Percentiles rank a stretch among this genome's conserved stretches.
These are phyloP conservation scores for Albula glossodonta DNA, from an alignment of 2,113 vertebrate species.

Conservation along the genomic window DNA sequence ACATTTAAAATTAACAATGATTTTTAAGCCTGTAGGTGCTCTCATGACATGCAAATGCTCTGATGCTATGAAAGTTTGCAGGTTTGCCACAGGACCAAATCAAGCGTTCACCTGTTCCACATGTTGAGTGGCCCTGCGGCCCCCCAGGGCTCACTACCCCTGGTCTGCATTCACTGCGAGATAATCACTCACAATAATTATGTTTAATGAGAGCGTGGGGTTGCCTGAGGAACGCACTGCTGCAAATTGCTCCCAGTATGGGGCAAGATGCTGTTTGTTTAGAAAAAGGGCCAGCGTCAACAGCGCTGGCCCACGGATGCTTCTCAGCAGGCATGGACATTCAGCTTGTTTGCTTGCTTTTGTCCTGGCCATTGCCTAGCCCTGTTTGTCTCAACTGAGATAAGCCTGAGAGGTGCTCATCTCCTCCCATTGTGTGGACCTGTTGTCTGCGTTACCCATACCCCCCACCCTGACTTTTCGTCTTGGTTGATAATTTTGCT, in stretches of 20 bases:
- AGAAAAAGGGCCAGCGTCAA: not conserved
- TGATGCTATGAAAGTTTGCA: too few relatives aligned
- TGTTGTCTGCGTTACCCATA: not conserved
- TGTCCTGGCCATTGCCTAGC: conserved; percentile 4
- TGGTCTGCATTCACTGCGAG: conserved; percentile 17
- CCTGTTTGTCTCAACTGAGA: conserved; percentile 15
- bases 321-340: not conserved
- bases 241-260: conserved; percentile 27
- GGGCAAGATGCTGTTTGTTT: conserved; percentile 3
- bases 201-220: conserved; percentile 15
- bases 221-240: not conserved
- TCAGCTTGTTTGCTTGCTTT: conserved; percentile 7
- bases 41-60: too few relatives aligned
- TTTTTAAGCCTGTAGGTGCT: not conserved
- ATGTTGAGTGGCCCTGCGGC: not conserved
- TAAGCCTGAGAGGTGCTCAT: not conserved
- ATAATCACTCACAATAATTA: conserved; percentile 25
- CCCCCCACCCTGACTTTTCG: not conserved
- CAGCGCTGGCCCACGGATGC: conserved; percentile 1
- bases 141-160: not conserved
- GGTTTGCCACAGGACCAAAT: not conserved
- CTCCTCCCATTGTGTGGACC: conserved; percentile 10
- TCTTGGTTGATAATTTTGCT: conserved; percentile 59
- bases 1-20: not conserved
- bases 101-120: not conserved